These are phyloP conservation scores for Betta splendens DNA, from an alignment of 2,797 vertebrate genomes.

Conservation along the genomic window DNA sequence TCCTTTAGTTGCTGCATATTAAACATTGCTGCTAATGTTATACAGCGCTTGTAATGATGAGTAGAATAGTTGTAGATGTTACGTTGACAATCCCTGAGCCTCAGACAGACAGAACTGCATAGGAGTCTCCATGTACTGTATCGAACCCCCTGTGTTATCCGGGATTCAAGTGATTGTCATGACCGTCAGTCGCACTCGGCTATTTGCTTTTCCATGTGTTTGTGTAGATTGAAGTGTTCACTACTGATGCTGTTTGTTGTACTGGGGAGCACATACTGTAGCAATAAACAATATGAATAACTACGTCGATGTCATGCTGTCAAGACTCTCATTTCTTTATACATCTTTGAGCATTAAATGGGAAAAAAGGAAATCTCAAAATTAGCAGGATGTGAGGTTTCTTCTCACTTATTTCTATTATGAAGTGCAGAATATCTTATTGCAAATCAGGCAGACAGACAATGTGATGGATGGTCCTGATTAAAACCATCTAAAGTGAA, in stretches of 20 bases:
- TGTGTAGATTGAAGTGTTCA: slow-evolving; percentile 86
- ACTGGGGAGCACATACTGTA: slow-evolving; percentile 90
- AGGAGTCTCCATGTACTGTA: slow-evolving; percentile 66
- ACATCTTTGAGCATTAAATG: background rate
- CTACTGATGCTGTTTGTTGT: slow-evolving; percentile 95
- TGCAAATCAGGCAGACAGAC: no score
- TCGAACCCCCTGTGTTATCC: slow-evolving; percentile 51
- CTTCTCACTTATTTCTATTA: no score
- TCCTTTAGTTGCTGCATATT: slow-evolving; percentile 69
- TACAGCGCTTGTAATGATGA: slow-evolving; percentile 74
- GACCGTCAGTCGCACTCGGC: slow-evolving; percentile 58
- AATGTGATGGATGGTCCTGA: no score
- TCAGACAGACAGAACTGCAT: slow-evolving; percentile 77
- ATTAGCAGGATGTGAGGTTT: no score
- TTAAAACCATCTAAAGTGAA: no score
- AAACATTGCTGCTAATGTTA: slow-evolving; percentile 80
- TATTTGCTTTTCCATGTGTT: slow-evolving; percentile 76
- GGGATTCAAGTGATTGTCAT: slow-evolving; percentile 55
- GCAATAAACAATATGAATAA: slow-evolving; percentile 86
- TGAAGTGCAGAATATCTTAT: no score
- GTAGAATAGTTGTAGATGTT: slow-evolving; percentile 67
- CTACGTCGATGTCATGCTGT: slow-evolving; percentile 21
- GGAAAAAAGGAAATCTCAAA: no score
- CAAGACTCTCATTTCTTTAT: background rate
- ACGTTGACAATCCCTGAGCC: slow-evolving; percentile 83